Evolutionary conservation across 2,113 vertebrate genomes (phyloP), one percentile per base, ranked within the genome.

Genomic region (Urocynchramus pylzowi): DNA sequence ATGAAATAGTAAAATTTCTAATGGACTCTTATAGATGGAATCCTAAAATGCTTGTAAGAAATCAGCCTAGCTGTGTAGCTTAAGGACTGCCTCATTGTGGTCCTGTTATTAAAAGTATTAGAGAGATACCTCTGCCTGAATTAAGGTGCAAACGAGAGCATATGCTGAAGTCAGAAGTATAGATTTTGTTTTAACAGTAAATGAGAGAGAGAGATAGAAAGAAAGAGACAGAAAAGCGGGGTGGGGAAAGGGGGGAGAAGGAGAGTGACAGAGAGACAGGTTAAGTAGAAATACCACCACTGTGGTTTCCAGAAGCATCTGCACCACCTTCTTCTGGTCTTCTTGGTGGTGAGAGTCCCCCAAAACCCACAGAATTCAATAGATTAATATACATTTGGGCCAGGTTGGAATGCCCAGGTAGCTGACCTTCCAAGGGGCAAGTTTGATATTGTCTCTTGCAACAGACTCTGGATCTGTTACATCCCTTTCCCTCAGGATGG

Each of bases 61-160:
- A 65, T 33, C 7, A 30, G 11, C 8, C 11, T 76, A 45, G 44
- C 16, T 64, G 13, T 27, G 5, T 45, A 20, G 15, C 30, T 26
- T 52, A 68, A 71, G 54, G 31, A 31, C 49, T 63, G 15, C 18
- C 33, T 68, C 49, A 20, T 22, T 52, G 37, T 12, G 22, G 44
- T 60, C 9, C 7, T 0, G 0, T 45, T 37, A 28, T 44, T 59
- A 37, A 37, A 59, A 33, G 9, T 59, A 14, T 50, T 77, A 23
- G 18, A 21, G 26, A 21, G 37, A 45, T 68, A 17, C 15, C 26
- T 68, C 63, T 45, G 22, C 11, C 27, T 87, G 18, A 50, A 33
- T 33, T 52, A 15, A 18, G 13, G 33, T 45, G 45, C 18, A 33
- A 22, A 23, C 0, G 1, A 28, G 18, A 52, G 9, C 15, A 16